phyloP scores from a whole-genome alignment of 2,888 invertebrate species.

The Drepanosiphum platanoidis region DNA sequence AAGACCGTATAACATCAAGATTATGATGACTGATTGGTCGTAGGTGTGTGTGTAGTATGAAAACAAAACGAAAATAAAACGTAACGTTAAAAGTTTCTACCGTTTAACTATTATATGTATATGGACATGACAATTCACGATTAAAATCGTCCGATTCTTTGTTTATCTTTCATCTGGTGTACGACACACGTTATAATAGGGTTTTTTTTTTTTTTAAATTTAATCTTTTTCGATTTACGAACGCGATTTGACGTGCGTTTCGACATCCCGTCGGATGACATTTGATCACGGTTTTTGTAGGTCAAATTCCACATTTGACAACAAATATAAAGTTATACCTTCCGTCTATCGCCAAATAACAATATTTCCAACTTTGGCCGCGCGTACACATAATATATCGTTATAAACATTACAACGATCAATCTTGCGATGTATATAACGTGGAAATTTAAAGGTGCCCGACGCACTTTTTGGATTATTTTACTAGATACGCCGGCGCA shows the following conservation, averaged over 20 bases:
- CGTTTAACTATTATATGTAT: too few relatives aligned
- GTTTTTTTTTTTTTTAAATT: too few relatives aligned
- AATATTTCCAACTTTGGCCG: not conserved
- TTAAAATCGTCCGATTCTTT: too few relatives aligned
- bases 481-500: not conserved
- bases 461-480: slow-evolving; percentile 11
- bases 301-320: not conserved
- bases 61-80: too few relatives aligned
- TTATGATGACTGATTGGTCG: too few relatives aligned
- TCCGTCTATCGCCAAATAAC: not conserved
- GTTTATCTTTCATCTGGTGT: too few relatives aligned
- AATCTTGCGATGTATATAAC: not conserved
- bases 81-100: too few relatives aligned
- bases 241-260: not conserved
- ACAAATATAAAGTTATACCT: not conserved
- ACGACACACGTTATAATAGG: too few relatives aligned
- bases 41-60: too few relatives aligned
- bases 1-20: too few relatives aligned
- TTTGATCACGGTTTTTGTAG: not conserved
- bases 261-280: not conserved
- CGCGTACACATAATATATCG: too few relatives aligned
- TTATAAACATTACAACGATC: slow-evolving; percentile 1
- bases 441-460: not conserved
- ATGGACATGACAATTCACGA: too few relatives aligned
- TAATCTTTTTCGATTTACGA: not conserved